Evolutionary conservation across 2,113 vertebrate genomes (phyloP), one percentile per base, ranked within the genome.

Genomic region (Oceanodroma tethys): DNA sequence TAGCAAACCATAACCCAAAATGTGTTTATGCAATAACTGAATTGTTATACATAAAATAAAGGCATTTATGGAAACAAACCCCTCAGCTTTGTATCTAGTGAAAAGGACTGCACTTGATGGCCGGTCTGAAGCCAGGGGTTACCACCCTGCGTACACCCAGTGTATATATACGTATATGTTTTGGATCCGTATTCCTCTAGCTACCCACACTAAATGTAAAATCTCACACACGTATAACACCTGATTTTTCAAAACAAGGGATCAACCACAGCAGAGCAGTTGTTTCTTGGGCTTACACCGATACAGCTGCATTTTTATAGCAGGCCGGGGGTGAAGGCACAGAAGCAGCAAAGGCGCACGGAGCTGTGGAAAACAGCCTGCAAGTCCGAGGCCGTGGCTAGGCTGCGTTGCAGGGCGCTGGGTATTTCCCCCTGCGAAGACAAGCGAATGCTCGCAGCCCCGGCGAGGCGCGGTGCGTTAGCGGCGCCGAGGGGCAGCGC

Each of bases 111-210:
- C 30, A 15, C 30, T 26, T 27, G 23, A 13, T 26, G 26, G 52
- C 14, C 16, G 2, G 16, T 6, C 19, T 42, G 40, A 48, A 23
- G 8, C 29, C 26, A 8, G 23, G 12, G 13, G 10, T 17, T 55
- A 15, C 14, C 26, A 16, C 32, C 11, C 22, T 70, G 14, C n/a
- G n/a, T n/a, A n/a, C n/a, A n/a, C n/a, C n/a, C 59, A 18, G 10
- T 3, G 13, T 18, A 9, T 7, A 6, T 7, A 34, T 4, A 47
- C 0, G 0, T 19, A 29, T 11, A 7, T 0, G 0, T 9, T 9
- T 9, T 2, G 2, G 22, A 38, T 26, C 63, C 20, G 4, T 15
- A 17, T 17, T 70, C 38, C 65, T 47, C 42, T 19, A 26, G 18
- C 21, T 23, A 48, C 18, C 9, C 18, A 15, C 29, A 4, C 13